Percentiles rank a stretch among this genome's conserved stretches.
phyloP scores from a whole-genome alignment of 2,888 invertebrate species.

The Ashinkailepas kermadecensis region DNA sequence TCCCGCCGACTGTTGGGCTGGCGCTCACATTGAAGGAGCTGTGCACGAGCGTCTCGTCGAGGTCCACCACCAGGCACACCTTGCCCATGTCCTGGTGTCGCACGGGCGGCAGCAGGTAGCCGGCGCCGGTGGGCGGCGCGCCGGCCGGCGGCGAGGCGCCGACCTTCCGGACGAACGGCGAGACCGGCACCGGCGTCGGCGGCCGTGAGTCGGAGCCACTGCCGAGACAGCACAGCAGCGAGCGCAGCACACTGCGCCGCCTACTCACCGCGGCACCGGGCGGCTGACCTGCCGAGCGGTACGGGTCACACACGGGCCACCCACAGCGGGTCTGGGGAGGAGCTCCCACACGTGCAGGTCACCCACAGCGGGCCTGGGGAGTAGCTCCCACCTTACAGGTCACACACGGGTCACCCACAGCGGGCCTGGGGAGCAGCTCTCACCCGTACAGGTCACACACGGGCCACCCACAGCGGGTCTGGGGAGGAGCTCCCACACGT shows the following conservation, averaged over 20 bases:
- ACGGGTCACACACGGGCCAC: background rate
- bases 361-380: too few relatives aligned
- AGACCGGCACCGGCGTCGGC: background rate
- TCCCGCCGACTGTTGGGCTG: too few relatives aligned
- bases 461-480: too few relatives aligned
- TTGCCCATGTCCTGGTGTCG: slow-evolving; percentile 91
- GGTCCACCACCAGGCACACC: slow-evolving; percentile 94
- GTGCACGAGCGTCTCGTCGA: slow-evolving; percentile 99
- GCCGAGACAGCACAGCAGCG: slow-evolving; percentile 75
- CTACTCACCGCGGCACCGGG: slow-evolving; percentile 47
- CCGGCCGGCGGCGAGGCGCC: background rate
- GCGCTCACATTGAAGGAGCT: slow-evolving; percentile 92
- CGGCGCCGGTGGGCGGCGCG: slow-evolving; percentile 38
- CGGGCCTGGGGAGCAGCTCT: too few relatives aligned
- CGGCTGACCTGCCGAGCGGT: slow-evolving; percentile 8
- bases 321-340: background rate
- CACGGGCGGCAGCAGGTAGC: slow-evolving; percentile 75
- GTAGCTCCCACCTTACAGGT: too few relatives aligned
- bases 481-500: too few relatives aligned
- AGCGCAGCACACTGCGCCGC: slow-evolving; percentile 68
- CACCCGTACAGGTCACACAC: too few relatives aligned
- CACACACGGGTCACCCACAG: too few relatives aligned
- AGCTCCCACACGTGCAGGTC: background rate
- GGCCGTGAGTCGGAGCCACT: slow-evolving; percentile 30
- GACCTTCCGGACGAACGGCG: background rate